Evolutionary conservation across 2,888 invertebrate genomes (phyloP).

Genomic region (Drosophila atripex): DNA sequence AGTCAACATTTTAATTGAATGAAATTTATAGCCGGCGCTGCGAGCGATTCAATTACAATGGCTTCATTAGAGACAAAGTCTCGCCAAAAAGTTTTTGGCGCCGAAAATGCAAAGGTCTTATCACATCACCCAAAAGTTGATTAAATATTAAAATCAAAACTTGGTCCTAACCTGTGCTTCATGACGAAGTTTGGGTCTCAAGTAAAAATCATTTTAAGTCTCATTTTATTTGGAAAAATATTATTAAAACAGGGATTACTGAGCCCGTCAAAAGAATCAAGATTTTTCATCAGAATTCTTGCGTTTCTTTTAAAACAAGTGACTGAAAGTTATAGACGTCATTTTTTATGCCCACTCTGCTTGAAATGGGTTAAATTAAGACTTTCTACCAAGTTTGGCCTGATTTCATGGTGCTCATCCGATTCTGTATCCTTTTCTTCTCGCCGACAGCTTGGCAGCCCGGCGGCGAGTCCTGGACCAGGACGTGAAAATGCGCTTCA

Average conservation of each 20-base stretch:
- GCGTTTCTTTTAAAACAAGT: not conserved
- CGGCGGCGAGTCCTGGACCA: constrained; percentile 32
- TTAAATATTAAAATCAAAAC: constrained; percentile 17
- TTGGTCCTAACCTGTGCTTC: not conserved
- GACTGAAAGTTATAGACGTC: not conserved
- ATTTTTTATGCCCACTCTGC: not conserved
- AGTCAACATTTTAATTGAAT: constrained; percentile 64
- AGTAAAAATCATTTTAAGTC: not conserved
- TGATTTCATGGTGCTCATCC: constrained; percentile 23
- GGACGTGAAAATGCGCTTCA: constrained; percentile 55
- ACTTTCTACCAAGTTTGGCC: constrained; percentile 3
- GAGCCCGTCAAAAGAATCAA: not conserved
- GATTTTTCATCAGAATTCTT: not conserved
- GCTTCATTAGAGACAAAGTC: constrained; percentile 33
- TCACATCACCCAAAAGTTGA: constrained; percentile 19
- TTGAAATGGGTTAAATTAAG: constrained; percentile 1
- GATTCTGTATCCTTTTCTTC: not conserved
- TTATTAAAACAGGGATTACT: not conserved
- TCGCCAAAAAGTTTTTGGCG: constrained; percentile 11
- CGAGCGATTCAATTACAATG: constrained; percentile 42
- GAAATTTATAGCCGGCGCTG: constrained; percentile 41
- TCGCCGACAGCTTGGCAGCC: constrained; percentile 27
- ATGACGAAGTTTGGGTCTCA: no score
- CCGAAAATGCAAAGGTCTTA: not conserved
- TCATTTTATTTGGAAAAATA: not conserved